Evolutionary conservation across 2,113 vertebrate genomes (phyloP), one percentile per base, ranked within the genome.

Genomic region (Amblyopsis rosae): DNA sequence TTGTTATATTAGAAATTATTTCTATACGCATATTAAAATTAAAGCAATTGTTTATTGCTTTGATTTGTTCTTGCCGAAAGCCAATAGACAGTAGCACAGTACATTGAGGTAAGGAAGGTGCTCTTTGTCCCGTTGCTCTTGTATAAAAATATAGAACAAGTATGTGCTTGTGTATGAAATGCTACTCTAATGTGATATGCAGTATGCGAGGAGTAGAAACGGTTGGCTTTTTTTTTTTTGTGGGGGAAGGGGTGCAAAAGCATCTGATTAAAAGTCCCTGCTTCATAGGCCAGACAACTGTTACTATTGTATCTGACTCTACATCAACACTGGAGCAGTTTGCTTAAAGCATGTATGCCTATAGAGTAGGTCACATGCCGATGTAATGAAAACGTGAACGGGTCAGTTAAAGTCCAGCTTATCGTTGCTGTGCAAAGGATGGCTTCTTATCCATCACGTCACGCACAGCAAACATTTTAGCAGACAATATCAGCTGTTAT

Each of bases 21-120:
- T 55, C n/a, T 55, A 2, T 54, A 54, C n/a, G 13, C n/a, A 54
- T 54, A n/a, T 8, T 64, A 74, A 61, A 62, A 56, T 80, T 72
- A 78, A 13, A 77, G 62, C 66, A 76, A 77, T 75, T 55, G 70
- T 50, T 49, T 54, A 81, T 73, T 56, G 35, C 35, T 26, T 26
- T 26, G 35, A 41, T 41, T 41, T 8, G 7, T 41, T 41, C 5
- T 6, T 3, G 35, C 35, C 35, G 6, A 41, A 41, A 6, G 35
- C 7, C 35, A 41, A 41, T 8, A 41, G 35, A 41, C 35, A n/a
- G n/a, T n/a, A n/a, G n/a, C n/a, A n/a, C n/a, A n/a, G 3, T 35
- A 35, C 6, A 35, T 35, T 35, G 35, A 35, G 35, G 35, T 35
- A 35, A 35, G 35, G 35, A 35, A 35, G 35, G 3, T 35, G 6